These are phyloP conservation scores for Cygnus atratus DNA, from an alignment of 2,113 vertebrate genomes.

Conservation along the genomic window DNA sequence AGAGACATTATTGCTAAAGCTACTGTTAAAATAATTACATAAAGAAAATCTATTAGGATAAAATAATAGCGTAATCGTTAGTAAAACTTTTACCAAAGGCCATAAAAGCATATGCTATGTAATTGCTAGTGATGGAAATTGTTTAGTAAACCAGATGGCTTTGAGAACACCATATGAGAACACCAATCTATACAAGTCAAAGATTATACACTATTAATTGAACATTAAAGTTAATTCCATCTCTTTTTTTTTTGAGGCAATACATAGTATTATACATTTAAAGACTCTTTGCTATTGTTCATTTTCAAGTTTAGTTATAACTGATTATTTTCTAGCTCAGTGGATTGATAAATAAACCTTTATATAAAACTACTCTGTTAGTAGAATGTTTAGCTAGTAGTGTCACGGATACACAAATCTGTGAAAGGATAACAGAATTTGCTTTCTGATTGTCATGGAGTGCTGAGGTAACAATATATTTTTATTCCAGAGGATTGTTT, in stretches of 20 bases:
- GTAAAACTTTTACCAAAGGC: not conserved
- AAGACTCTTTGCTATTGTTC: not conserved
- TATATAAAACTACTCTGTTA: not conserved
- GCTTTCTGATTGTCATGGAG: not conserved
- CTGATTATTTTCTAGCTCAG: constrained; percentile 34
- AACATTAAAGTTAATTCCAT: constrained; percentile 8
- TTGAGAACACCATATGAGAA: not conserved
- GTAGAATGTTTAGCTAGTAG: not conserved
- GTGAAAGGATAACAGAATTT: not conserved
- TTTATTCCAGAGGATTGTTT: not conserved
- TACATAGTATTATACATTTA: not conserved
- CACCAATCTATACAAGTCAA: not conserved
- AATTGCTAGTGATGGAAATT: not conserved
- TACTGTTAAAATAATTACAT: not conserved
- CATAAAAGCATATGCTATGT: not conserved
- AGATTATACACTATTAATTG: not conserved
- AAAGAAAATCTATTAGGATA: not conserved
- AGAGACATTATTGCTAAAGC: not conserved
- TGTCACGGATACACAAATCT: not conserved
- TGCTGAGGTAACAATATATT: not conserved
- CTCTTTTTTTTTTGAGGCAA: not conserved
- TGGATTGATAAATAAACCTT: constrained; percentile 31
- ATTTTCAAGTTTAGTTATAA: not conserved
- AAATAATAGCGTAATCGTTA: not conserved
- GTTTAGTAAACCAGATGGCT: not conserved